phyloP scores from a whole-genome alignment of 2,888 invertebrate genomes.

The Exephanes ischioxanthus region DNA sequence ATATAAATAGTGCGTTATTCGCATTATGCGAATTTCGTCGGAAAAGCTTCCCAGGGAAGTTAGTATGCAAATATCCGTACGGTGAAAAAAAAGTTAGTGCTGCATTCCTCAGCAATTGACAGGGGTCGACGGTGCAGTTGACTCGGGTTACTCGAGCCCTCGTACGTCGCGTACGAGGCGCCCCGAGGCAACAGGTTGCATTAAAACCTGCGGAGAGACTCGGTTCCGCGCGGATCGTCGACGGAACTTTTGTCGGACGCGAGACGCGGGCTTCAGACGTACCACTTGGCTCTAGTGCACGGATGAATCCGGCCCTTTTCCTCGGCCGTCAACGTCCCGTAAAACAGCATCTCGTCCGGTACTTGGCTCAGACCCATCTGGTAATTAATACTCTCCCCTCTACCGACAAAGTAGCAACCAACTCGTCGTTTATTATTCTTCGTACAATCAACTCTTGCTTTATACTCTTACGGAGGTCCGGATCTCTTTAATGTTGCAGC shows the following conservation, averaged over 20 bases:
- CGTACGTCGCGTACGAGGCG: neutral
- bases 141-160: slow-evolving; percentile 45
- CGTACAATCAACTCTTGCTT: neutral
- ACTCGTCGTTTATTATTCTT: slow-evolving; percentile 11
- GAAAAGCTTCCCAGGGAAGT: neutral
- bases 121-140: slow-evolving; percentile 56
- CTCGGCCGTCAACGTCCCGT: slow-evolving; percentile 79
- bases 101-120: slow-evolving; percentile 54
- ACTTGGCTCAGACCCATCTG: slow-evolving; percentile 75
- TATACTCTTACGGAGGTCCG: neutral
- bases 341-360: slow-evolving; percentile 77
- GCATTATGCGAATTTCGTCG: neutral
- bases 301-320: slow-evolving; percentile 82
- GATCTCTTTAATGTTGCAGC: slow-evolving; percentile 1
- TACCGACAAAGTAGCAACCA: neutral
- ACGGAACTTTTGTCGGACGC: neutral
- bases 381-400: slow-evolving; percentile 24
- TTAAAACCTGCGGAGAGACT: slow-evolving; percentile 10
- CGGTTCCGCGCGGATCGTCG: neutral
- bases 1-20: neutral
- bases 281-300: slow-evolving; percentile 81
- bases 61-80: neutral
- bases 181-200: slow-evolving; percentile 24
- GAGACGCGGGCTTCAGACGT: slow-evolving; percentile 68
- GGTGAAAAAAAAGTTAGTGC: slow-evolving; percentile 14